These are phyloP conservation scores for Drosophila parabipectinata DNA, from an alignment of 1,140 invertebrate genomes.

Conservation along the genomic window DNA sequence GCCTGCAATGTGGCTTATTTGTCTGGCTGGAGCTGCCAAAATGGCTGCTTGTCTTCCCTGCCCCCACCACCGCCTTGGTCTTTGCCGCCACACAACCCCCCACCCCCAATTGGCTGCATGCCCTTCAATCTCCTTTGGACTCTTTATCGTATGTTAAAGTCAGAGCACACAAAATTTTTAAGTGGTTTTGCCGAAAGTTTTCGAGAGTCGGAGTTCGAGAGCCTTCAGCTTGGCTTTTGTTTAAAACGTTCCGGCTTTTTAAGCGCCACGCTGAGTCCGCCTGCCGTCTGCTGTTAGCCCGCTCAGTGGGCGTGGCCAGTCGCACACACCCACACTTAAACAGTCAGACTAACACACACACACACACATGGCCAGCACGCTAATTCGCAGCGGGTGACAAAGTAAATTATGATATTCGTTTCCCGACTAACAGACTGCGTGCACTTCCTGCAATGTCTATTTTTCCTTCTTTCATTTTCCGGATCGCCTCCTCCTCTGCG, in stretches of 20 bases:
- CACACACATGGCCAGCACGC: constrained; percentile 53
- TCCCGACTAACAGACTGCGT: constrained; percentile 79
- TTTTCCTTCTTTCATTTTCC: constrained; percentile 20
- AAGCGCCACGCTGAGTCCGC: constrained; percentile 56
- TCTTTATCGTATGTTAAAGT: constrained; percentile 79
- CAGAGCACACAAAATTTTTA: constrained; percentile 65
- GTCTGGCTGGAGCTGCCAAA: constrained; percentile 60
- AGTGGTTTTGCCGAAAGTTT: constrained; percentile 73
- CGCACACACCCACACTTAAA: constrained; percentile 10
- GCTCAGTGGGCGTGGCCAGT: constrained; percentile 30
- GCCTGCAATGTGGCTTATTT: constrained; percentile 75
- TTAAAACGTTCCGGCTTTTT: constrained; percentile 70
- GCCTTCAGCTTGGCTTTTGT: constrained; percentile 67
- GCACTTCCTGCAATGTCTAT: constrained; percentile 62
- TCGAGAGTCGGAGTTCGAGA: constrained; percentile 56
- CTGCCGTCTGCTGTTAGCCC: constrained; percentile 7
- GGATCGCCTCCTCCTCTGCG: constrained; percentile 19
- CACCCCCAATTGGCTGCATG: neutral
- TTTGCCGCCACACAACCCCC: neutral
- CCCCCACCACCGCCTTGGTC: constrained; percentile 1
- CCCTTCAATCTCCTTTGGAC: constrained; percentile 11
- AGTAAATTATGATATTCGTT: constrained; percentile 82
- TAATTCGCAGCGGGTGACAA: constrained; percentile 82
- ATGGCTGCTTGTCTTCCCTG: constrained; percentile 40
- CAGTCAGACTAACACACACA: constrained; percentile 33